Percentiles rank a stretch among this genome's conserved stretches.
Evolutionary conservation across 2,797 vertebrate species (phyloP).

Genomic region (Centropyge bicolor): DNA sequence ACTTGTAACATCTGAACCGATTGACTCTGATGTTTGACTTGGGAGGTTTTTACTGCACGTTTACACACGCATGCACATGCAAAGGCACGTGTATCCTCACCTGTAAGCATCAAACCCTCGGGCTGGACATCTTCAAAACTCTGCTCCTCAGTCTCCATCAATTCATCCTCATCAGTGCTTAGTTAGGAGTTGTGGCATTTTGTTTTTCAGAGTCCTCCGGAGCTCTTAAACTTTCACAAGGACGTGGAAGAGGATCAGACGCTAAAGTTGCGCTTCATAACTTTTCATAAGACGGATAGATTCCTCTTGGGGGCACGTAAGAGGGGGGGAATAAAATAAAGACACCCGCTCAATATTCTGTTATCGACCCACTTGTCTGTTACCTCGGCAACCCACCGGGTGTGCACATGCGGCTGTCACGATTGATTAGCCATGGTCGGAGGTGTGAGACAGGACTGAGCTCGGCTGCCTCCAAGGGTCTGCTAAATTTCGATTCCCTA

Average conservation of each 20-base stretch:
- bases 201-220: conserved; percentile 17
- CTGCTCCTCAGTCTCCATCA: not conserved
- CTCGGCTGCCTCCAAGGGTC: conserved; percentile 41
- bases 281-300: conserved; percentile 46
- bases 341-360: conserved; percentile 67
- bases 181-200: conserved; percentile 24
- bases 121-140: not conserved
- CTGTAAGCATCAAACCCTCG: conserved; percentile 20
- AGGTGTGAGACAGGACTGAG: conserved; percentile 54
- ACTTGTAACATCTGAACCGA: conserved; percentile 2
- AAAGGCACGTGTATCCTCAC: conserved; percentile 39
- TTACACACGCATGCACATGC: conserved; percentile 39
- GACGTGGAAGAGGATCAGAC: conserved; percentile 42
- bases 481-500: conserved; percentile 45
- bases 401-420: conserved; percentile 55
- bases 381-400: conserved; percentile 65
- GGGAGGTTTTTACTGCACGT: conserved; percentile 36
- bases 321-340: conserved; percentile 39
- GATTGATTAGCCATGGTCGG: conserved; percentile 68
- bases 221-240: conserved; percentile 44
- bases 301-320: conserved; percentile 36
- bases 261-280: conserved; percentile 29
- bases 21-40: conserved; percentile 24
- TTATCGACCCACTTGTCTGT: conserved; percentile 72
- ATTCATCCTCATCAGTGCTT: conserved; percentile 19